A percentile compares a stretch with the other conserved stretches of the same genome.
These are phyloP conservation scores for Apodemia hepburni DNA, from an alignment of 2,888 invertebrate genomes.

Conservation along the genomic window DNA sequence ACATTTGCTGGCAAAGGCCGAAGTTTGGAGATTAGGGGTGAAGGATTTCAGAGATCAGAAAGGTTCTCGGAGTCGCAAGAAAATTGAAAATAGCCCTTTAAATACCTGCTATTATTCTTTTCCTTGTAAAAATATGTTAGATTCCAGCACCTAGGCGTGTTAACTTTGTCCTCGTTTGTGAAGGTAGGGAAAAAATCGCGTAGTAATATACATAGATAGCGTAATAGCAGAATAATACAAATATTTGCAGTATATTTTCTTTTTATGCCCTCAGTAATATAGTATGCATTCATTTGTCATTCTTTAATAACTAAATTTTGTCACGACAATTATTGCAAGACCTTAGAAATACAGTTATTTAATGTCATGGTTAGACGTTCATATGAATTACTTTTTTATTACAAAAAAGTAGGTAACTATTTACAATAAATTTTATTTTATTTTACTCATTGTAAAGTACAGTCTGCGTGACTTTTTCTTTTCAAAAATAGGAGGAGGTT, in stretches of 20 bases:
- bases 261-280: too few relatives aligned
- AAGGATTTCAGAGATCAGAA: conserved; percentile 53
- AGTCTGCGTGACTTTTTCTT: too few relatives aligned
- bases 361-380: too few relatives aligned
- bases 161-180: neutral
- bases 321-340: too few relatives aligned
- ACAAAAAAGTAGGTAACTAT: too few relatives aligned
- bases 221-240: neutral
- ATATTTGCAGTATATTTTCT: neutral
- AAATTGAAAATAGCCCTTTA: conserved; percentile 72
- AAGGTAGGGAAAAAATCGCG: neutral
- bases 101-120: conserved; percentile 37
- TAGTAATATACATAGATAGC: neutral
- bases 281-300: too few relatives aligned
- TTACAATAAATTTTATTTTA: too few relatives aligned
- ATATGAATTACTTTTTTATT: too few relatives aligned
- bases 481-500: too few relatives aligned
- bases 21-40: conserved; percentile 64
- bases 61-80: conserved; percentile 60
- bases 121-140: conserved; percentile 11
- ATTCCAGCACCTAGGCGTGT: neutral
- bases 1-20: conserved; percentile 66
- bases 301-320: too few relatives aligned
- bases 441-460: too few relatives aligned
- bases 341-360: too few relatives aligned